A percentile compares a stretch with the other conserved stretches of the same genome.
Conservation (phyloP, 2,113 vertebrate genomes). For the Stomatorhinus ivindoensis region DNA sequence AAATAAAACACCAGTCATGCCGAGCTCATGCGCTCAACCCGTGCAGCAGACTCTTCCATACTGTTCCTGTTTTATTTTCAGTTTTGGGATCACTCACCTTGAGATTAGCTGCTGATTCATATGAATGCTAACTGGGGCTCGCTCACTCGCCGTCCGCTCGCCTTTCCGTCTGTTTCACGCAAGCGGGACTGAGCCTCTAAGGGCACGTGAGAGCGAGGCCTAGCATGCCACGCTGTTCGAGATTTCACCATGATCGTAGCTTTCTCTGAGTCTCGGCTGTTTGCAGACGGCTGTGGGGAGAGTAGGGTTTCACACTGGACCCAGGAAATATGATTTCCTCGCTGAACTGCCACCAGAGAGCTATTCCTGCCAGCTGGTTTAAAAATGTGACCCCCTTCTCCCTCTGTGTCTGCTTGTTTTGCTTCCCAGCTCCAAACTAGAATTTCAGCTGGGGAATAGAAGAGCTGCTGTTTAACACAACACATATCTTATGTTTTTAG, state of each 20-base stretch:
- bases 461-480: not conserved
- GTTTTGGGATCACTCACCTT: not conserved
- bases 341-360: not conserved
- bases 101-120: not conserved
- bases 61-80: not conserved
- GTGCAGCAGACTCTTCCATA: not conserved
- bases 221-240: not conserved
- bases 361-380: not conserved
- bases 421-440: not conserved
- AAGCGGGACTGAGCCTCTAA: not conserved
- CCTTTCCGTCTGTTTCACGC: not conserved
- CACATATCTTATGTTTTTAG: not conserved
- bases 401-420: not conserved
- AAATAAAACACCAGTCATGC: not conserved
- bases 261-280: not conserved
- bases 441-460: not conserved
- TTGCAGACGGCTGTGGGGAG: not conserved
- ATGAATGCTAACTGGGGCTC: not conserved
- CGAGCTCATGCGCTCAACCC: not conserved
- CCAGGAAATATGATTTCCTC: not conserved
- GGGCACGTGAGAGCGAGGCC: conserved; percentile 3
- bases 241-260: not conserved
- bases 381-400: not conserved
- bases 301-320: not conserved
- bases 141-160: not conserved